These are phyloP conservation scores for Echinops telfairi DNA, from an alignment of 2,113 vertebrate species.

Conservation along the genomic window DNA sequence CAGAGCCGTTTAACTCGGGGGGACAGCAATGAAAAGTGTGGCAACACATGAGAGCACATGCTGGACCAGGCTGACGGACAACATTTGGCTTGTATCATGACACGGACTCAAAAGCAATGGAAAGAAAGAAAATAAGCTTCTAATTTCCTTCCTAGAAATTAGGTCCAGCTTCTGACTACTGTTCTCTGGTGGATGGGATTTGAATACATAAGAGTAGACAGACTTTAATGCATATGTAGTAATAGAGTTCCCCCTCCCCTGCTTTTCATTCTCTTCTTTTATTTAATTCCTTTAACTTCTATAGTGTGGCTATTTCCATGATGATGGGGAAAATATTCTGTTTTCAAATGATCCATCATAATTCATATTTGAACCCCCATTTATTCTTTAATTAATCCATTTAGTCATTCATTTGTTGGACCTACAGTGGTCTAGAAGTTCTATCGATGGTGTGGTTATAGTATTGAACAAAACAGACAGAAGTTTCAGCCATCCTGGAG, in stretches of 20 bases:
- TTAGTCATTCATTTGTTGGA: neutral
- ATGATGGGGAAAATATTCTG: neutral
- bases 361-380: neutral
- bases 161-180: conserved; percentile 79
- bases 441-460: neutral
- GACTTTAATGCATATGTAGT: conserved; percentile 64
- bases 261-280: neutral
- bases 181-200: conserved; percentile 58
- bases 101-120: neutral
- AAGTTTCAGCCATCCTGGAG: neutral
- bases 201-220: conserved; percentile 64
- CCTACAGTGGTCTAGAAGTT: neutral
- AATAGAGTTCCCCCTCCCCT: neutral
- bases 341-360: neutral
- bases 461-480: neutral
- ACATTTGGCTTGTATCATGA: conserved; percentile 80
- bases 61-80: conserved; percentile 72
- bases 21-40: conserved; percentile 62
- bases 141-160: conserved; percentile 78
- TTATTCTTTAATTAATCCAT: neutral
- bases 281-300: neutral
- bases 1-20: conserved; percentile 68
- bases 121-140: conserved; percentile 77
- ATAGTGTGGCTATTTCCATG: neutral
- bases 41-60: conserved; percentile 39